Evolutionary conservation across 1,140 invertebrate genomes (phyloP), one percentile per base, ranked within the genome.

Genomic region (Anadara kagoshimensis): DNA sequence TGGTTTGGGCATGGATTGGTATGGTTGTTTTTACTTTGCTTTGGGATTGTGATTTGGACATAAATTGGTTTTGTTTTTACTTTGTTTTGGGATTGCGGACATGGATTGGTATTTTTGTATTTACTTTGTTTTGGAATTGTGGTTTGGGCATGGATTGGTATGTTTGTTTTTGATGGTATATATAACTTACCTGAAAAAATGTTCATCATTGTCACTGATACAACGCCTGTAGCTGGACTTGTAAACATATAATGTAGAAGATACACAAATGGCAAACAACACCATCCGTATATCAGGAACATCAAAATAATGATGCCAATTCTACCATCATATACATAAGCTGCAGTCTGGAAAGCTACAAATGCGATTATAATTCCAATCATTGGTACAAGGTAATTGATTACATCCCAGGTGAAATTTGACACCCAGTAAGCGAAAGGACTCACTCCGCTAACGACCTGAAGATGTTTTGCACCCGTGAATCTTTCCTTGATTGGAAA

Each of bases 401-500:
- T 61, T 14, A 78, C 69, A 69, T 84, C 82, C 80, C 80, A 81
- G 14, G 65, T 51, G 24, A 82, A 75, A 47, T 75, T 80, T 5
- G 75, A 57, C 29, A 75, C 47, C 83, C 83, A 84, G 57, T 74
- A 84, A 18, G 63, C 71, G 24, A 64, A 51, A 1, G 69, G 56
- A 12, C 70, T 58, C 3, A 79, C 77, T 7, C 81, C 81, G 57
- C 81, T 80, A 18, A 81, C 75, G 12, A 72, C 72, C 75, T 84
- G 80, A 5, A 79, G 43, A 41, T 81, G 76, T 47, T 80, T 79
- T 4, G 75, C 54, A 8, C 75, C 71, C 12, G 77, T 91, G 87
- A 69, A 85, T 59, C 91, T 79, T 76, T 93, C 92, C 78, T 92
- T 91, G 51, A 93, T 91, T 3, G 92, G 91, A 78, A 94, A 94